These are phyloP conservation scores for Sus scrofa DNA, from an alignment of 2,113 vertebrate species.

Conservation along the genomic window T2T-Sscrofa CM000824.6:76613501-76614000, in stretches of 20 bases:
- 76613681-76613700: not conserved
- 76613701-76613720: constrained; percentile 22
- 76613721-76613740: constrained; percentile 28
- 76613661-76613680: constrained; percentile 37
- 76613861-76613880: not conserved
- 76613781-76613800: no score
- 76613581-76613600: not conserved
- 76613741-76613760: not conserved
- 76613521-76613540: not conserved
- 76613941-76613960: not conserved
- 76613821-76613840: not conserved
- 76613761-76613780: not conserved
- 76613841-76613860: not conserved
- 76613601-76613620: not conserved
- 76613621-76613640: constrained; percentile 28
- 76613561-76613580: not conserved
- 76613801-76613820: not conserved
- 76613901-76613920: constrained; percentile 25
- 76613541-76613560: not conserved
- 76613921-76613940: not conserved
- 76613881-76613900: constrained; percentile 24
- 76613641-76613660: constrained; percentile 53
- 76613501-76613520: not conserved
- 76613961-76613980: constrained; percentile 10
- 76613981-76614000: constrained; percentile 1